phyloP scores from a whole-genome alignment of 2,888 invertebrate species.

The Leucozona laternaria region DNA sequence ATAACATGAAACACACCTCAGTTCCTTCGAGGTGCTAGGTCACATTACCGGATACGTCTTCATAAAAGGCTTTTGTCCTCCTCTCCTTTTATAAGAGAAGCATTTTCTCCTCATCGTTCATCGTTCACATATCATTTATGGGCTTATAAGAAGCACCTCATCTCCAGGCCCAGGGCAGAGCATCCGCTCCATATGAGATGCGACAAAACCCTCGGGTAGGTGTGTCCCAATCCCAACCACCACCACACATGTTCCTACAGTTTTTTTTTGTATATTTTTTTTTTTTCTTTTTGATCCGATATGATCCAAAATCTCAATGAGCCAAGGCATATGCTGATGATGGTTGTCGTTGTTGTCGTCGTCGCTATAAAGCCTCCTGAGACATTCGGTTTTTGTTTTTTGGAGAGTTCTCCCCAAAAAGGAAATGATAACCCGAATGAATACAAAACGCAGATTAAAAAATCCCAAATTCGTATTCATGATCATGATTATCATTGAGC shows the following conservation, averaged over 20 bases:
- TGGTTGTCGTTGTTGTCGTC: background rate
- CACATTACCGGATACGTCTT: slow-evolving; percentile 74
- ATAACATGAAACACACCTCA: slow-evolving; percentile 64
- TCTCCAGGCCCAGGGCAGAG: slow-evolving; percentile 33
- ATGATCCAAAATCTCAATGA: slow-evolving; percentile 70
- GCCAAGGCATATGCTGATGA: slow-evolving; percentile 45
- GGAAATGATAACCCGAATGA: slow-evolving; percentile 70
- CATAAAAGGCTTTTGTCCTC: slow-evolving; percentile 73
- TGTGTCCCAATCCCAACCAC: slow-evolving; percentile 53
- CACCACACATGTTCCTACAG: slow-evolving; percentile 31
- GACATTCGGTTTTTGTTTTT: slow-evolving; percentile 43
- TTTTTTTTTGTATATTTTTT: background rate
- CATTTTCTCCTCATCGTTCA: slow-evolving; percentile 47
- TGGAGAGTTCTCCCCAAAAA: slow-evolving; percentile 60
- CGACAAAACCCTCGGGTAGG: slow-evolving; percentile 58
- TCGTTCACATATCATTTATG: slow-evolving; percentile 24
- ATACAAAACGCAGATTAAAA: slow-evolving; percentile 69
- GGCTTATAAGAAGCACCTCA: slow-evolving; percentile 56
- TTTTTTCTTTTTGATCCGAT: slow-evolving; percentile 43
- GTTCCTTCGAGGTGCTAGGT: slow-evolving; percentile 72
- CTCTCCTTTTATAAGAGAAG: slow-evolving; percentile 45
- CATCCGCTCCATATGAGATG: slow-evolving; percentile 57
- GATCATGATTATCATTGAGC: slow-evolving; percentile 55
- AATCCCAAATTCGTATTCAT: slow-evolving; percentile 74
- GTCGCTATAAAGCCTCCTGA: slow-evolving; percentile 13